Evolutionary conservation across 2,797 vertebrate species (phyloP).

Genomic region (Cuniculus paca): DNA sequence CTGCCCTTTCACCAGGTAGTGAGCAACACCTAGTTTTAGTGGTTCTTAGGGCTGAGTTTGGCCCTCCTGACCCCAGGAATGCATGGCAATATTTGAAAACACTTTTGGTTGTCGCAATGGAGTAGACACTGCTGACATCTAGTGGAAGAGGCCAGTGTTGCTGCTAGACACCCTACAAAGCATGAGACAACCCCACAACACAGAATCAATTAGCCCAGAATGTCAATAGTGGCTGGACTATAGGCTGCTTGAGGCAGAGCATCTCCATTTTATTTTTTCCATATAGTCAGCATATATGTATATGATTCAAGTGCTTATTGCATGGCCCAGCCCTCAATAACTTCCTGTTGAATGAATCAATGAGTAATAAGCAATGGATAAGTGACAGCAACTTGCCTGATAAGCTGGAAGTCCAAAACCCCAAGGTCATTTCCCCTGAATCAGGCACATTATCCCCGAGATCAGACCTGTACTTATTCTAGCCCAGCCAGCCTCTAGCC

Average conservation of each 20-base stretch:
- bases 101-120: neutral
- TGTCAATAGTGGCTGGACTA: neutral
- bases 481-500: neutral
- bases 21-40: neutral
- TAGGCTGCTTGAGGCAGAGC: neutral
- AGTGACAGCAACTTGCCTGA: neutral
- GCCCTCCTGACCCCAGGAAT: neutral
- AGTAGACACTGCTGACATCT: slow-evolving; percentile 28
- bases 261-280: neutral
- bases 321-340: neutral
- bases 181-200: neutral
- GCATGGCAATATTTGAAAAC: neutral
- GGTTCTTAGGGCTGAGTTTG: neutral
- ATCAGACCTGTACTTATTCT: neutral
- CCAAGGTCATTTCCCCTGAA: neutral
- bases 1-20: neutral
- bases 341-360: neutral
- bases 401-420: neutral
- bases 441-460: neutral
- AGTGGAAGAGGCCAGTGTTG: neutral
- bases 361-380: slow-evolving; percentile 1
- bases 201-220: neutral
- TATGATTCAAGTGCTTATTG: neutral
- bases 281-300: neutral
- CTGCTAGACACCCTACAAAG: neutral